phyloP scores from a whole-genome alignment of 2,797 vertebrate genomes.

The Sebastes hubbsi region DNA sequence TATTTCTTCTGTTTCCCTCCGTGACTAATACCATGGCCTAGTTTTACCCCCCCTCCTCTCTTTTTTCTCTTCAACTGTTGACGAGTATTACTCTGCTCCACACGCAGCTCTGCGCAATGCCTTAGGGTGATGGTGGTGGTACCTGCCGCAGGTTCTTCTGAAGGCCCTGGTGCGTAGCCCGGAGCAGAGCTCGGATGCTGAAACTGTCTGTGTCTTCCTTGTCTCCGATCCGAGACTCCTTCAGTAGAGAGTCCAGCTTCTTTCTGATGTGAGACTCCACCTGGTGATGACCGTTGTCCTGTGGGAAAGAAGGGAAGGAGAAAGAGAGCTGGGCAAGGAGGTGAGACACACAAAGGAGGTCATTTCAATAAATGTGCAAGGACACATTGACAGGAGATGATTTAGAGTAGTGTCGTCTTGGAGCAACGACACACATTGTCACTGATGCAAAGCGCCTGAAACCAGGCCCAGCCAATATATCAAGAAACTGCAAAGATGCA shows the following conservation, averaged over 20 bases:
- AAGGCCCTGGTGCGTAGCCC: conserved; percentile 93
- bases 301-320: conserved; percentile 25
- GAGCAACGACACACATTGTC: not conserved
- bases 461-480: not conserved
- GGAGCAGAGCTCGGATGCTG: conserved; percentile 93
- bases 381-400: not conserved
- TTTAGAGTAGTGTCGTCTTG: not conserved
- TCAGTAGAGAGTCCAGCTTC: conserved; percentile 95
- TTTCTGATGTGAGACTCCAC: conserved; percentile 96
- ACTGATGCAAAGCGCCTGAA: not conserved
- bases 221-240: conserved; percentile 95
- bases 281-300: conserved; percentile 93
- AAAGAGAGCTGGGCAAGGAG: not conserved
- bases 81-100: not conserved
- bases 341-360: not conserved
- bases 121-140: conserved; percentile 30
- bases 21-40: conserved; percentile 62
- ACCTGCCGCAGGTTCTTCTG: conserved; percentile 94
- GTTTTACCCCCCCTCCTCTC: conserved; percentile 10
- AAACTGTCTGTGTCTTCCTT: conserved; percentile 97
- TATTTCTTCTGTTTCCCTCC: conserved; percentile 21
- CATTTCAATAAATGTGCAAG: not conserved
- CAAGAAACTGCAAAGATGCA: not conserved
- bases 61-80: conserved; percentile 7
- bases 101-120: not conserved